Evolutionary conservation across 2,888 invertebrate genomes (phyloP).

Genomic region (Heliconius charithonia): DNA sequence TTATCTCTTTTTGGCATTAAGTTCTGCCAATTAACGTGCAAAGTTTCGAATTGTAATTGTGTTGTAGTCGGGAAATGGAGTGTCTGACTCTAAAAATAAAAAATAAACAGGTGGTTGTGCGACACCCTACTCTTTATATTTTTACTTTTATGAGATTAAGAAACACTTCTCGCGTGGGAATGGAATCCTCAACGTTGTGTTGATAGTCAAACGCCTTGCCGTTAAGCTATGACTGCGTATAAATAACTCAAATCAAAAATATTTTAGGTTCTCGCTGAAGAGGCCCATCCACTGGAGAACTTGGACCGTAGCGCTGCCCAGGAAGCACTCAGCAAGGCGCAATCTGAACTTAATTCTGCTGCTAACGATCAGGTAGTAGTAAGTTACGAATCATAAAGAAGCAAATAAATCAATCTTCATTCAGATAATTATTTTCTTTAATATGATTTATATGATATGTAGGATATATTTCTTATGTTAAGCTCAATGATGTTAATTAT

Average conservation of each 20-base stretch:
- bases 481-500: neutral
- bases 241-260: neutral
- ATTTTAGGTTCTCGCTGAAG: slow-evolving; percentile 94
- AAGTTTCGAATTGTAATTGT: no score
- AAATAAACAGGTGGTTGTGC: no score
- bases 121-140: no score
- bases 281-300: slow-evolving; percentile 93
- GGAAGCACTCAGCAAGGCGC: slow-evolving; percentile 92
- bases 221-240: neutral
- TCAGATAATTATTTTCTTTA: neutral
- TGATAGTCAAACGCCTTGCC: neutral
- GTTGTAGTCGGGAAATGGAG: no score
- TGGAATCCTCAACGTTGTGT: neutral
- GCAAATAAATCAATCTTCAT: neutral
- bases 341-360: slow-evolving; percentile 92
- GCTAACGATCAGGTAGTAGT: slow-evolving; percentile 88
- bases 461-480: no score
- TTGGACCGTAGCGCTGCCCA: slow-evolving; percentile 92
- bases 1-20: no score
- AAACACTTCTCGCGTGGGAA: neutral
- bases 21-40: no score
- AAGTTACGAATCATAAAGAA: neutral
- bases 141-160: neutral
- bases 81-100: no score
- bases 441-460: no score